Evolutionary conservation across 2,888 invertebrate species (phyloP).

Genomic region (Saturnia japonica): DNA sequence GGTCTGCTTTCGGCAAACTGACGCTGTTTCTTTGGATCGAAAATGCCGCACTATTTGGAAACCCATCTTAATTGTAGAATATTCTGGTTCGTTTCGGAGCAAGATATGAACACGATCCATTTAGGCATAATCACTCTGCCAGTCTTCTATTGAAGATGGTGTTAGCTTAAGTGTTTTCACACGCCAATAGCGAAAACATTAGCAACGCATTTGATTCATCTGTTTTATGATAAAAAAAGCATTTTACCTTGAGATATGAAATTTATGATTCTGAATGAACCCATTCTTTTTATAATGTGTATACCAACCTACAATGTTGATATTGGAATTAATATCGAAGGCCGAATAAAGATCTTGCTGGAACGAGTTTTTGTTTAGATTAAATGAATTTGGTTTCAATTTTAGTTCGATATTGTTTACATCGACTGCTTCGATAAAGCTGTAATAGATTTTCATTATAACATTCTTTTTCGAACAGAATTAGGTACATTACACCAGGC

Average conservation of each 20-base stretch:
- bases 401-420: conserved; percentile 5
- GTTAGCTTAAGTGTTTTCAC: neutral
- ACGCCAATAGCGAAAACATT: neutral
- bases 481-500: too few relatives aligned
- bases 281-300: neutral
- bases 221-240: neutral
- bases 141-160: neutral
- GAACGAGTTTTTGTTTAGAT: conserved; percentile 1
- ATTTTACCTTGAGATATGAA: neutral
- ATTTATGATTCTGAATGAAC: neutral
- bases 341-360: conserved; percentile 12
- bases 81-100: too few relatives aligned
- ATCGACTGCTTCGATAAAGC: neutral
- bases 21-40: too few relatives aligned
- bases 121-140: neutral
- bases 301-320: neutral
- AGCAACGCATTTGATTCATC: neutral
- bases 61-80: too few relatives aligned
- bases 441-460: neutral
- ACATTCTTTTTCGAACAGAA: neutral
- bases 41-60: too few relatives aligned
- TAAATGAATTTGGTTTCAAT: conserved; percentile 9
- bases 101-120: too few relatives aligned
- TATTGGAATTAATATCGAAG: conserved; percentile 12
- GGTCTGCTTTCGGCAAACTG: too few relatives aligned